A percentile compares a stretch with the other conserved stretches of the same genome.
phyloP scores from a whole-genome alignment of 2,888 invertebrate genomes.

The Lamellibrachia satsuma region DNA sequence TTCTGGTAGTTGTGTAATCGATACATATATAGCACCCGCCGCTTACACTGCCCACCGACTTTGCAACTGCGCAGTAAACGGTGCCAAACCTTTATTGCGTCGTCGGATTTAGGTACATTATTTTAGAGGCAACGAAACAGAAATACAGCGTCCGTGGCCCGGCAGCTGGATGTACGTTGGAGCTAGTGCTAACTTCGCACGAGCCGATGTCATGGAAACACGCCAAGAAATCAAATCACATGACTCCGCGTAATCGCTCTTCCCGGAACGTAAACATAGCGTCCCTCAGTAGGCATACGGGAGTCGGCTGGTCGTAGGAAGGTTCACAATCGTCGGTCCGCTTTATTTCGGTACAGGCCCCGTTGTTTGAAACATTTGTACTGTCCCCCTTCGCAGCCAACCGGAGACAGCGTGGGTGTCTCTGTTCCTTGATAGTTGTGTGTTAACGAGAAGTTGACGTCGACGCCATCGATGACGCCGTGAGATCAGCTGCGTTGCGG shows the following conservation, averaged over 20 bases:
- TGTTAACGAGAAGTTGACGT: neutral
- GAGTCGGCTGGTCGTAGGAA: neutral
- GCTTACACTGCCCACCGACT: no score
- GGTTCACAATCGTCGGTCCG: neutral
- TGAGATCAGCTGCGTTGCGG: neutral
- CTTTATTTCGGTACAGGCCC: neutral
- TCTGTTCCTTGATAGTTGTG: neutral
- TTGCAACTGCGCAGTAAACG: neutral
- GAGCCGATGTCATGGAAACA: neutral
- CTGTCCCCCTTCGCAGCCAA: neutral
- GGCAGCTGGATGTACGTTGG: neutral
- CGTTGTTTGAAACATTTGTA: neutral
- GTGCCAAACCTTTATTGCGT: neutral
- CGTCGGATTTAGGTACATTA: neutral
- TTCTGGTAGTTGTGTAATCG: no score
- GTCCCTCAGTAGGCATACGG: neutral
- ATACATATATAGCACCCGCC: no score
- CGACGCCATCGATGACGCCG: neutral
- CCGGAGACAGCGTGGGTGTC: neutral
- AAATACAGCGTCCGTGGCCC: neutral
- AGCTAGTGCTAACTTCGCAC: neutral
- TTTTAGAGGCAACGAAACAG: neutral
- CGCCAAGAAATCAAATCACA: conserved; percentile 12
- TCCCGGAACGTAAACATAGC: neutral
- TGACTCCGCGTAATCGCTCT: neutral